phyloP scores from a whole-genome alignment of 2,113 vertebrate species.

The Callocephalon fimbriatum region DNA sequence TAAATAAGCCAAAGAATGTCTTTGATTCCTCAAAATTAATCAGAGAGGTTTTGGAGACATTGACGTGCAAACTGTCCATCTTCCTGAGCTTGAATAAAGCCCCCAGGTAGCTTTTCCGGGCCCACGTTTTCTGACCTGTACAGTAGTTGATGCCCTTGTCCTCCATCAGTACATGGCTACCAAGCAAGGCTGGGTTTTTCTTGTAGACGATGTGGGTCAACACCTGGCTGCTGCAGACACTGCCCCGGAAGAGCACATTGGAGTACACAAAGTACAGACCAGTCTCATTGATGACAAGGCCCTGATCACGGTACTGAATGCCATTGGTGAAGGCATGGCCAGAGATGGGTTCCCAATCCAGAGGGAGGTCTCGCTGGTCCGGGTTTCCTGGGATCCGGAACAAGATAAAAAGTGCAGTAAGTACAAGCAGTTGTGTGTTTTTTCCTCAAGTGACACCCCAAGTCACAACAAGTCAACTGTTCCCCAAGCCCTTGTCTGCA shows the following conservation, averaged over 20 bases:
- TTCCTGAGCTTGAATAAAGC: constrained; percentile 75
- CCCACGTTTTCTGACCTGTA: constrained; percentile 46
- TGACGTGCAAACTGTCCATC: constrained; percentile 75
- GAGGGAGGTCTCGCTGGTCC: constrained; percentile 25
- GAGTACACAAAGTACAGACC: constrained; percentile 90
- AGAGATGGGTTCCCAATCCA: constrained; percentile 80
- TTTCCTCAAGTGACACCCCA: not conserved
- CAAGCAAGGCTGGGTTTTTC: constrained; percentile 46
- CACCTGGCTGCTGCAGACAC: constrained; percentile 60
- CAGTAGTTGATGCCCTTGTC: constrained; percentile 72
- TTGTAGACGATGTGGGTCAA: constrained; percentile 78
- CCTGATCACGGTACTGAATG: constrained; percentile 78
- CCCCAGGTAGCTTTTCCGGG: constrained; percentile 78
- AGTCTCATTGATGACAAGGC: constrained; percentile 80
- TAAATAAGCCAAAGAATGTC: constrained; percentile 83
- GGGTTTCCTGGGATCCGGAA: constrained; percentile 64
- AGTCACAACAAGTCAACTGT: not conserved
- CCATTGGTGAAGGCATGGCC: constrained; percentile 78
- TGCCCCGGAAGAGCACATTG: constrained; percentile 81
- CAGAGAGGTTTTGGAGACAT: constrained; percentile 67
- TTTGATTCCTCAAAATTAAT: constrained; percentile 79
- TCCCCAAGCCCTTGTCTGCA: not conserved
- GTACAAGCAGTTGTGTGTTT: not conserved
- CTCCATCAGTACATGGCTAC: constrained; percentile 77
- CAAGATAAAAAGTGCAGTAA: not conserved